Base-by-base conservation (phyloP, 2,888 invertebrate genomes). In the Apamea monoglypha region DNA sequence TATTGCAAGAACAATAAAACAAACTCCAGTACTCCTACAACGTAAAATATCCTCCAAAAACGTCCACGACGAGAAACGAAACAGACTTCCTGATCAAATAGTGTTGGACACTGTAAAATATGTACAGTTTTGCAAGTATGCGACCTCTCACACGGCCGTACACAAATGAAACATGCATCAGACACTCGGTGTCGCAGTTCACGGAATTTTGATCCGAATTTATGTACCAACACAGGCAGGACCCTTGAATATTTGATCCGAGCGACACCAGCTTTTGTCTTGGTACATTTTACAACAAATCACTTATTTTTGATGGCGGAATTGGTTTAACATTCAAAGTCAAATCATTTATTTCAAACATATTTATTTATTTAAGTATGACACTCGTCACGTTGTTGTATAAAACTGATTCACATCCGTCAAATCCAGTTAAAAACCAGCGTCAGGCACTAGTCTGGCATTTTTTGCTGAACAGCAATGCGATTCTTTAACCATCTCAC, bases 191-290 rank as follows among this genome's bases (percentile, higher is more conserved):
- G 85, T 81, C 89, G 70, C 83, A 80, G 74, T 83, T 84, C 78
- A 78, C 87, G 83, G 82, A 85, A 87, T 89, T 90, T 90, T 90
- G 85, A 87, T 82, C 78, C 83, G 25, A 87, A 90, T 90, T 85
- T 90, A 85, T 87, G 83, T 85, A 85, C 70, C 73, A 77, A 84
- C 77, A 73, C 64, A 44, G 67, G 67, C 76, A 56, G 73, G 68
- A 68, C 69, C 64, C 64, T 83, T 89, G 80, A 89, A 89, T 90
- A 84, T 89, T 89, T 84, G 50, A 89, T 89, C 32, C 29, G 14
- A 47, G 59, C 76, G 69, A 80, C 67, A 81, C 72, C 21, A 77
- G 68, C 64, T 84, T 86, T 87, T 89, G 88, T 87, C 76, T 88
- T 77, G 69, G 68, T 84, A 80, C 80, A 88, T 88, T 89, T 88